Percentiles rank a stretch among this genome's conserved stretches.
Evolutionary conservation across 92 coral and sea anemone species (phyloP).

Genomic region (Pocillopora grandis): DNA sequence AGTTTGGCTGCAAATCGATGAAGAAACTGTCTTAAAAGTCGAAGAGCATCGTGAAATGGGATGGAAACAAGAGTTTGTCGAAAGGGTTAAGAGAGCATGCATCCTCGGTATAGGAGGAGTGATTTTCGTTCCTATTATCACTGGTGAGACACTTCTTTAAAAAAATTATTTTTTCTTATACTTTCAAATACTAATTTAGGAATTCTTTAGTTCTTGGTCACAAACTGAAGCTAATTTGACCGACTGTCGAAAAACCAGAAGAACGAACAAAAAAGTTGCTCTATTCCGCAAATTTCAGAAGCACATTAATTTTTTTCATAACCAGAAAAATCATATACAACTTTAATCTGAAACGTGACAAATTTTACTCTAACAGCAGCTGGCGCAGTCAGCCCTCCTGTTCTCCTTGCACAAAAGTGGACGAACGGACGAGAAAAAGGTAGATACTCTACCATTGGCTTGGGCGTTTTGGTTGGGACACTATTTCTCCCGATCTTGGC

Average conservation of each 20-base stretch:
- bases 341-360: too few species aligned
- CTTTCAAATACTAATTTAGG: neutral
- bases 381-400: conserved; percentile 55
- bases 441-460: conserved; percentile 11
- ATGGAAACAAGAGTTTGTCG: neutral
- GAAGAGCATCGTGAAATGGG: neutral
- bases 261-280: too few species aligned
- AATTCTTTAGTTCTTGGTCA: neutral
- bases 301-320: too few species aligned
- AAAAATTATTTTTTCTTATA: neutral
- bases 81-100: conserved; percentile 12
- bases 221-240: too few species aligned
- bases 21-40: neutral
- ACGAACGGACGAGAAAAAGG: conserved; percentile 1
- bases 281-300: too few species aligned
- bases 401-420: conserved; percentile 27
- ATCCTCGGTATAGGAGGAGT: conserved; percentile 26
- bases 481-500: conserved; percentile 45
- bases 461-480: conserved; percentile 44
- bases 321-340: too few species aligned
- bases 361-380: conserved; percentile 31
- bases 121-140: conserved; percentile 43
- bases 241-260: too few species aligned
- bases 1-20: neutral
- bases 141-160: conserved; percentile 6